Conservation (phyloP, 23 tunicate genomes). For the Oikopleura dioica region DNA sequence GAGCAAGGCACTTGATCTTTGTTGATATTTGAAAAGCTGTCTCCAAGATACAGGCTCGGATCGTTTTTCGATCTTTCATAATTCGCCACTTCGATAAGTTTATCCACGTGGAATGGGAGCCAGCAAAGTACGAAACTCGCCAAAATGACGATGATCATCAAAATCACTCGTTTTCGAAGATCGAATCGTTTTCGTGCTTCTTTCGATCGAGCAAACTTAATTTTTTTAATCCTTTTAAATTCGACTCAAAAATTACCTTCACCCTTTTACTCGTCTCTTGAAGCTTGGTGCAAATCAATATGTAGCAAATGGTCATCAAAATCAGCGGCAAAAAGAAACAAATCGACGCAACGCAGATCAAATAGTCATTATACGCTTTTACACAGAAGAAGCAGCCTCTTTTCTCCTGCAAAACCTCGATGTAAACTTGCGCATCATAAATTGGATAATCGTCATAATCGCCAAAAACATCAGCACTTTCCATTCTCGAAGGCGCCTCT, state of each 20-base stretch:
- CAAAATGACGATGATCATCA: conserved; percentile 4
- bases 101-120: conserved; percentile 1
- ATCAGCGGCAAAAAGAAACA: neutral
- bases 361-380: neutral
- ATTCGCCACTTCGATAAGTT: neutral
- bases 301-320: neutral
- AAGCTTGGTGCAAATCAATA: neutral
- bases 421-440: too few species aligned
- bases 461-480: too few species aligned
- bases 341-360: neutral
- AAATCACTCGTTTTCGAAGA: neutral
- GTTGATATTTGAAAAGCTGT: too few species aligned
- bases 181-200: too few species aligned
- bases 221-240: too few species aligned
- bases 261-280: neutral
- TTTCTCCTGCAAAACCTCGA: neutral
- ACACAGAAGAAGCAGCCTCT: neutral
- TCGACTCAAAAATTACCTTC: too few species aligned
- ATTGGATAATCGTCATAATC: too few species aligned
- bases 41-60: too few species aligned
- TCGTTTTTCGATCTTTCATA: too few species aligned
- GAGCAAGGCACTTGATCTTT: too few species aligned
- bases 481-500: too few species aligned
- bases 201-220: too few species aligned
- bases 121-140: conserved; percentile 7